A percentile compares a stretch with the other conserved stretches of the same genome.
These are phyloP conservation scores for Eumeta japonica DNA, from an alignment of 1,140 invertebrate species.

Conservation along the genomic window DNA sequence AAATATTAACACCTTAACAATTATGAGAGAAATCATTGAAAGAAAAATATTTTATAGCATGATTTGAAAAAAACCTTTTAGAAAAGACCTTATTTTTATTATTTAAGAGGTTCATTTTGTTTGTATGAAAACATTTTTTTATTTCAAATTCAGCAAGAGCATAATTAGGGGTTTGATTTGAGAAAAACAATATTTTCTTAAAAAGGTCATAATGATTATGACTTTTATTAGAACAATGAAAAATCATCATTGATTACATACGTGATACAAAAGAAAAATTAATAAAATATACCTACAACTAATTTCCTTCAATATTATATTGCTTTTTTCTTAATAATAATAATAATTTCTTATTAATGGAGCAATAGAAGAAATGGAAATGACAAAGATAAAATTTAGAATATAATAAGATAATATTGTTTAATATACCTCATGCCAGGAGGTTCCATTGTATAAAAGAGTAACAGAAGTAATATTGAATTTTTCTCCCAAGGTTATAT, in stretches of 20 bases:
- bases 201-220: no score
- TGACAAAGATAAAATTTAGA: background rate
- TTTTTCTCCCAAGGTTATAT: constrained; percentile 57
- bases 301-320: no score
- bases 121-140: background rate
- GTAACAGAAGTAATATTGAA: constrained; percentile 59
- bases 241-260: no score
- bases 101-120: background rate
- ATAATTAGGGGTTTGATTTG: no score
- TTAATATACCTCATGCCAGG: constrained; percentile 59
- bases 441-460: constrained; percentile 52
- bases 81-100: no score
- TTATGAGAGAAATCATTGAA: background rate
- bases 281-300: background rate
- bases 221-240: no score
- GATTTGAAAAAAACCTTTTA: no score
- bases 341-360: background rate
- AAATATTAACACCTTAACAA: no score
- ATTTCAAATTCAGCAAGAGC: no score
- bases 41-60: background rate
- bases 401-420: constrained; percentile 6
- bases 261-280: background rate
- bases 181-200: no score
- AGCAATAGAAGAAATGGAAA: background rate
- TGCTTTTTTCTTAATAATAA: constrained; percentile 3